Evolutionary conservation across 2,797 vertebrate genomes (phyloP).

Genomic region (Oreochromis grahami): DNA sequence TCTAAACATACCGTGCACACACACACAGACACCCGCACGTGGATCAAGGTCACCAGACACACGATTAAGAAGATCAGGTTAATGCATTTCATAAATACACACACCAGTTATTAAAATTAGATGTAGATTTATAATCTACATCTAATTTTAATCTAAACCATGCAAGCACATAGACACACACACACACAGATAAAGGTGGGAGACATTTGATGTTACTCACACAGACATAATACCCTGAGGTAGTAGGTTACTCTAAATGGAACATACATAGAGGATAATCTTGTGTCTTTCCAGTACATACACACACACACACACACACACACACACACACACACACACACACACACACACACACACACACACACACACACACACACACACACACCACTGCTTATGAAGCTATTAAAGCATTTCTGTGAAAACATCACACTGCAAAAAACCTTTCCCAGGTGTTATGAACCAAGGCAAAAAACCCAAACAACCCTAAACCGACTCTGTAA

Average conservation of each 20-base stretch:
- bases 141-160: no score
- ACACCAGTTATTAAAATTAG: neutral
- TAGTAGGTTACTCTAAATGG: neutral
- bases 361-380: neutral
- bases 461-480: neutral
- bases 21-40: neutral
- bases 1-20: neutral
- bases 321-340: neutral
- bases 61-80: conserved; percentile 41
- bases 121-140: neutral
- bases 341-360: neutral
- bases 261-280: conserved; percentile 9
- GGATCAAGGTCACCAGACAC: conserved; percentile 53
- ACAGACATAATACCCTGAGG: conserved; percentile 23
- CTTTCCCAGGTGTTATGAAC: neutral
- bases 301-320: neutral
- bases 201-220: neutral
- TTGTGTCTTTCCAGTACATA: neutral
- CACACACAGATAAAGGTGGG: neutral
- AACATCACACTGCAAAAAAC: neutral
- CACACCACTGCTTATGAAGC: neutral
- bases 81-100: conserved; percentile 7
- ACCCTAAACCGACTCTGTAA: neutral
- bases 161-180: neutral
- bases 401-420: neutral